These are phyloP conservation scores for Bombus terrestris DNA, from an alignment of 1,140 invertebrate genomes.

Conservation along the genomic window DNA sequence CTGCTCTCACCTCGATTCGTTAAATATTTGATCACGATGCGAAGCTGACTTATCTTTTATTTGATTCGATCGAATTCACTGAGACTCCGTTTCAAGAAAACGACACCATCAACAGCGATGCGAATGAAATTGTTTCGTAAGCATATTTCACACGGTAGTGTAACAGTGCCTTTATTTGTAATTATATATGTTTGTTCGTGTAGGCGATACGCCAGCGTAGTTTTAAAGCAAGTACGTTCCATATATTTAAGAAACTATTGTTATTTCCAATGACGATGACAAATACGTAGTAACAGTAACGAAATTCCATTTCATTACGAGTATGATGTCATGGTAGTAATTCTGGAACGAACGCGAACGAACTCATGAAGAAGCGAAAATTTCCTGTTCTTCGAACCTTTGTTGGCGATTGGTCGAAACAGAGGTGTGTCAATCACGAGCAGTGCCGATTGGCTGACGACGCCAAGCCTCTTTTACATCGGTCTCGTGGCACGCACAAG, in stretches of 20 bases:
- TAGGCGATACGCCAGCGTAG: neutral
- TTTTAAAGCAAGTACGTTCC: neutral
- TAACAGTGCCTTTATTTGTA: neutral
- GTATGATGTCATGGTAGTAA: neutral
- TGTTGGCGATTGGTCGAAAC: conserved; percentile 9
- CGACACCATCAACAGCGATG: neutral
- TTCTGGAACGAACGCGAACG: neutral
- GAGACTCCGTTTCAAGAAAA: neutral
- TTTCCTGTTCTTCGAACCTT: conserved; percentile 27
- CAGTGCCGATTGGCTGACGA: conserved; percentile 56
- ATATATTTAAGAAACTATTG: neutral
- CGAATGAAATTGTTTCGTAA: conserved; percentile 23
- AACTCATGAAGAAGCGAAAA: neutral
- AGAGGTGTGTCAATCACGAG: conserved; percentile 65
- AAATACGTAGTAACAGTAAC: neutral
- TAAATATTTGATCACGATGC: neutral
- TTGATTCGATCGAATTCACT: neutral
- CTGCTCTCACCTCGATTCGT: neutral
- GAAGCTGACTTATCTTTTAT: neutral
- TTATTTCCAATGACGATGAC: neutral
- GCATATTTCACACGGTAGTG: neutral
- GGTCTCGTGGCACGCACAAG: conserved; percentile 3
- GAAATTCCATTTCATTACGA: neutral
- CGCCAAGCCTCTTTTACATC: conserved; percentile 26
- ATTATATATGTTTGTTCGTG: neutral